Evolutionary conservation across 2,113 vertebrate genomes (phyloP), one percentile per base, ranked within the genome.

Genomic region (Limnothrissa miodon): DNA sequence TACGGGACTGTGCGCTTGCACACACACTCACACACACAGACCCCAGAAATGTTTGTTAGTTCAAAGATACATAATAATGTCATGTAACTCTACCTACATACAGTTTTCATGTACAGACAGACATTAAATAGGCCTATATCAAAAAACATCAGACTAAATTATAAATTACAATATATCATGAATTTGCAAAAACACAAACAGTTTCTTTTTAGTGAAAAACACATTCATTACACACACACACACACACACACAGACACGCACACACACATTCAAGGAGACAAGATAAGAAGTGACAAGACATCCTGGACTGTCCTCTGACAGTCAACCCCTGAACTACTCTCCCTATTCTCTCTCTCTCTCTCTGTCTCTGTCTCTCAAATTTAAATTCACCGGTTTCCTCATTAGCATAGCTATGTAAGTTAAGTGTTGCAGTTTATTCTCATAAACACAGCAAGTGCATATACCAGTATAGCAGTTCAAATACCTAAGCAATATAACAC

Each of bases 231-330:
- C 1, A 83, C 83, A 82, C 84, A 82, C 74, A 48, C 83, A 53
- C 83, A 48, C 1, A 83, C 83, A 82, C 84, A 82, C 74, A 48
- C 83, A 53, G 59, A 59, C 48, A 78, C 83, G 82, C 53, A 59
- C 84, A n/a, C 42, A 82, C 56, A 70, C 78, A 81, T 17, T 44
- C 10, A 85, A 81, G 70, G 44, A 86, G 87, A 84, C 36, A 39
- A 79, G 48, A 92, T 91, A 29, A 21, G 82, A 82, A 87, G 86
- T 89, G 91, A 92, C 91, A 92, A 81, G 84, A 88, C 53, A 84
- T 83, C 88, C 91, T 82, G 79, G 79, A 84, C 86, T 84, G 78
- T 45, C 83, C 86, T 87, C 85, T 82, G 83, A 83, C 87, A 85
- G 85, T 87, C 88, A 86, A 87, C 83, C 78, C 86, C 86, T 86